Conservation (phyloP, 2,888 invertebrate genomes). For the Odontocolon sp. region DNA sequence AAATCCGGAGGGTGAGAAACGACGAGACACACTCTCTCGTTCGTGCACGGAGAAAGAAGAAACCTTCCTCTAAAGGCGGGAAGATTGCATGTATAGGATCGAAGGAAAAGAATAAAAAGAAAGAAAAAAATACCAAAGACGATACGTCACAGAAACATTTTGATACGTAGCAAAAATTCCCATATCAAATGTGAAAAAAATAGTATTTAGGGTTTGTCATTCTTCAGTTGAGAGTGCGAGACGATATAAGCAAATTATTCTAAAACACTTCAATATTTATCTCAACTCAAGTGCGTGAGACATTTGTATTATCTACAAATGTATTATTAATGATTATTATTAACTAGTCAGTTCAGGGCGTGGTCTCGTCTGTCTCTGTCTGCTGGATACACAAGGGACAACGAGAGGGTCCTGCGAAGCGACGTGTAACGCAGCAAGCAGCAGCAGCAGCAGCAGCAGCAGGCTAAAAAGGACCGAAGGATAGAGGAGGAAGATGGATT, state of each 20-base stretch:
- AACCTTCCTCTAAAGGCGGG: background rate
- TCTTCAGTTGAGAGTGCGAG: background rate
- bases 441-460: too few species aligned
- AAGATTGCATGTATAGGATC: slow-evolving; percentile 8
- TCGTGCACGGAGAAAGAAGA: slow-evolving; percentile 6
- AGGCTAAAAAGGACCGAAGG: slow-evolving; percentile 12
- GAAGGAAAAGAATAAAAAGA: slow-evolving; percentile 21
- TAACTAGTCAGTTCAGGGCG: slow-evolving; percentile 45
- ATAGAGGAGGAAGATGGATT: slow-evolving; percentile 12
- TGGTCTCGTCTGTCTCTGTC: slow-evolving; percentile 28
- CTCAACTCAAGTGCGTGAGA: background rate
- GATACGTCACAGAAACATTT: slow-evolving; percentile 26
- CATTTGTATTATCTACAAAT: background rate
- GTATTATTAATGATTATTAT: background rate
- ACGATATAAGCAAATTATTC: background rate
- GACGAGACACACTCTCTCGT: slow-evolving; percentile 10
- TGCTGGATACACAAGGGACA: slow-evolving; percentile 36
- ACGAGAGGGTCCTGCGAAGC: slow-evolving; percentile 41
- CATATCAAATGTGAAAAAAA: too few species aligned
- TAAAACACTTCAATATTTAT: too few species aligned
- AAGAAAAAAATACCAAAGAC: slow-evolving; percentile 14
- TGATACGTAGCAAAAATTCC: slow-evolving; percentile 6
- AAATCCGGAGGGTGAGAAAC: slow-evolving; percentile 54
- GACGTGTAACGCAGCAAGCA: too few species aligned
- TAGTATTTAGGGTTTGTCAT: background rate